phyloP scores from a whole-genome alignment of 1,140 invertebrate genomes.

The Nomia melanderi region DNA sequence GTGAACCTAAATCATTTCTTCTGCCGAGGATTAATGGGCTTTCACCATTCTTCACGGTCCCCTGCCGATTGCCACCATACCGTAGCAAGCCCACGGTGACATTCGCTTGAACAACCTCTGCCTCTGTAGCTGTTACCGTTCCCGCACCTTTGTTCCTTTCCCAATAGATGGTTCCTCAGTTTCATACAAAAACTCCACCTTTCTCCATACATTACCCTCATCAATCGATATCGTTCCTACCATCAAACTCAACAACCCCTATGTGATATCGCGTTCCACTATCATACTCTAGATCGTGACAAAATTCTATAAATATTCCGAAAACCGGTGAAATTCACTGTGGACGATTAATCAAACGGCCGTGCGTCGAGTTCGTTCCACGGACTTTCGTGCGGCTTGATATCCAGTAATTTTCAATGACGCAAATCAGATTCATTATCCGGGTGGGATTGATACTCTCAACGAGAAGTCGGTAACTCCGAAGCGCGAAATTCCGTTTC shows the following conservation, averaged over 20 bases:
- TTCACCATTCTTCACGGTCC: slow-evolving; percentile 49
- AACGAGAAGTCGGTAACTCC: not conserved
- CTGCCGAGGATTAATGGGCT: slow-evolving; percentile 51
- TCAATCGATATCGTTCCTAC: too few relatives aligned
- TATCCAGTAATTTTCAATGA: slow-evolving; percentile 18
- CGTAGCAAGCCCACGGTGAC: slow-evolving; percentile 26
- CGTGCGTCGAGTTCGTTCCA: not conserved
- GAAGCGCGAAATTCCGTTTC: slow-evolving; percentile 5
- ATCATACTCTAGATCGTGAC: too few relatives aligned
- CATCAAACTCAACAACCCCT: too few relatives aligned
- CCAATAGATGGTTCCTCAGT: not conserved
- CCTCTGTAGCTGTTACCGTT: slow-evolving; percentile 8
- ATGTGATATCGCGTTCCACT: too few relatives aligned
- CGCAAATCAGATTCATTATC: slow-evolving; percentile 17
- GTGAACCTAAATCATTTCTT: slow-evolving; percentile 55
- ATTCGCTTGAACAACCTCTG: slow-evolving; percentile 15
- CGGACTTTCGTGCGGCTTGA: not conserved
- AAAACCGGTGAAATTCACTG: not conserved
- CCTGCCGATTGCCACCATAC: slow-evolving; percentile 43
- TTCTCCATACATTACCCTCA: too few relatives aligned
- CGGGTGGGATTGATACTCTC: too few relatives aligned
- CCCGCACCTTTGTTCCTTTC: slow-evolving; percentile 10
- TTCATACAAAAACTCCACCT: too few relatives aligned
- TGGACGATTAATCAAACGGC: not conserved
- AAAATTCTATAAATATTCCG: too few relatives aligned